A percentile compares a stretch with the other conserved stretches of the same genome.
Evolutionary conservation across 2,888 invertebrate species (phyloP).

Genomic region (Microplitis manilae): DNA sequence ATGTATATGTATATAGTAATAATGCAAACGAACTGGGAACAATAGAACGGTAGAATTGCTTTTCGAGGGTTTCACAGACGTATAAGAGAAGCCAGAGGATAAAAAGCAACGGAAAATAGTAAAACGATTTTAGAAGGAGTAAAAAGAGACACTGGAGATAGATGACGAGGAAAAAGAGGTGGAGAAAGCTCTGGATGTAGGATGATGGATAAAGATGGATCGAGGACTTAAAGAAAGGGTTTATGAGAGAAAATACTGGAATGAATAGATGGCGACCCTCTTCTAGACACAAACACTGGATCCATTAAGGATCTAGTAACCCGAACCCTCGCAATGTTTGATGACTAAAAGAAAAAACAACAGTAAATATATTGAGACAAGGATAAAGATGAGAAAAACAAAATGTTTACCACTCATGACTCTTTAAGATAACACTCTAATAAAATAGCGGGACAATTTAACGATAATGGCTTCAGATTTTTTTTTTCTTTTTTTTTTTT

Average conservation of each 20-base stretch:
- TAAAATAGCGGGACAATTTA: not conserved
- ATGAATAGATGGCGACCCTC: constrained; percentile 23
- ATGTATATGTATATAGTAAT: constrained; percentile 26
- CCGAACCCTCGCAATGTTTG: constrained; percentile 54
- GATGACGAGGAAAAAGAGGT: not conserved
- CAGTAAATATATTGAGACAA: constrained; percentile 39
- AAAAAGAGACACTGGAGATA: not conserved
- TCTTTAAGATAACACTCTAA: constrained; percentile 16
- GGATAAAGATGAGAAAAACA: constrained; percentile 29
- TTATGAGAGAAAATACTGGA: constrained; percentile 27
- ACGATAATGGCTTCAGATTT: not conserved
- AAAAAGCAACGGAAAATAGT: not conserved
- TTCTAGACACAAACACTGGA: constrained; percentile 56
- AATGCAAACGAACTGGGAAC: constrained; percentile 43
- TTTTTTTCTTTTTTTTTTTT: not conserved
- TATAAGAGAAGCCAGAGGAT: constrained; percentile 14
- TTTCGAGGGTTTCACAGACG: constrained; percentile 25
- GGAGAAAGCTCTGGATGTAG: not conserved
- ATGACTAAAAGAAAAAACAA: constrained; percentile 47
- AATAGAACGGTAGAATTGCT: constrained; percentile 31
- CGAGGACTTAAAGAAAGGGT: constrained; percentile 22
- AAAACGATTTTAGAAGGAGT: not conserved
- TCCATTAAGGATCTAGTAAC: constrained; percentile 57
- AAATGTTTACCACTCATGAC: constrained; percentile 41
- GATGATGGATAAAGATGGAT: constrained; percentile 9